Conservation (phyloP, 2,888 invertebrate species). For the Drosophila affinis region DNA sequence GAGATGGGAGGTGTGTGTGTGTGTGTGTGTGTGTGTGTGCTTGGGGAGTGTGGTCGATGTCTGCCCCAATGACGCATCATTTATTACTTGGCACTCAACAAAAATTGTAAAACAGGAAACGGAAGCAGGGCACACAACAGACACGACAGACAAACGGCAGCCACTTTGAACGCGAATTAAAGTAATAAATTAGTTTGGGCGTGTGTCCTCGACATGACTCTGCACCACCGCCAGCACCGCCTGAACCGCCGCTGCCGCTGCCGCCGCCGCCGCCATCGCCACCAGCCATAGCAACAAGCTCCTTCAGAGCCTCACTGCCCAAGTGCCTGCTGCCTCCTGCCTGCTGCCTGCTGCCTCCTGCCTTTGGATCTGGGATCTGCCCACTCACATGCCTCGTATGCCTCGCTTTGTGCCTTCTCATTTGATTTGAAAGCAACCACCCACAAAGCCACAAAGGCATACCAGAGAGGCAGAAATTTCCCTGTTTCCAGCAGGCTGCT, state of each 20-base stretch:
- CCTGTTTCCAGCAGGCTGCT: conserved; percentile 58
- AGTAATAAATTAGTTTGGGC: conserved; percentile 69
- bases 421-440: conserved; percentile 72
- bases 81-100: conserved; percentile 70
- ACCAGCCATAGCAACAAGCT: background rate
- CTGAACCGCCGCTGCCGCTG: background rate
- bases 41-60: background rate
- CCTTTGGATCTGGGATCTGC: too few species aligned
- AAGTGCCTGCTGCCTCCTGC: background rate
- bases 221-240: conserved; percentile 29
- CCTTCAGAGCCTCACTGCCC: background rate
- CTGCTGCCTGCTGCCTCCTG: background rate
- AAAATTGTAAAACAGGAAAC: conserved; percentile 67
- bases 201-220: conserved; percentile 24
- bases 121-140: conserved; percentile 3
- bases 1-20: conserved; percentile 13
- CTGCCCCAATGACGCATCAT: conserved; percentile 64
- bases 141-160: conserved; percentile 63
- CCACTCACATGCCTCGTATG: conserved; percentile 27
- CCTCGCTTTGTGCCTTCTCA: conserved; percentile 60
- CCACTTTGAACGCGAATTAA: conserved; percentile 70
- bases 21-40: background rate
- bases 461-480: conserved; percentile 33
- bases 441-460: conserved; percentile 62
- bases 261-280: background rate